Base-by-base conservation (phyloP, 30 jellyfish, hydroid and myxozoan genomes). In the Aurelia sp. region DNA sequence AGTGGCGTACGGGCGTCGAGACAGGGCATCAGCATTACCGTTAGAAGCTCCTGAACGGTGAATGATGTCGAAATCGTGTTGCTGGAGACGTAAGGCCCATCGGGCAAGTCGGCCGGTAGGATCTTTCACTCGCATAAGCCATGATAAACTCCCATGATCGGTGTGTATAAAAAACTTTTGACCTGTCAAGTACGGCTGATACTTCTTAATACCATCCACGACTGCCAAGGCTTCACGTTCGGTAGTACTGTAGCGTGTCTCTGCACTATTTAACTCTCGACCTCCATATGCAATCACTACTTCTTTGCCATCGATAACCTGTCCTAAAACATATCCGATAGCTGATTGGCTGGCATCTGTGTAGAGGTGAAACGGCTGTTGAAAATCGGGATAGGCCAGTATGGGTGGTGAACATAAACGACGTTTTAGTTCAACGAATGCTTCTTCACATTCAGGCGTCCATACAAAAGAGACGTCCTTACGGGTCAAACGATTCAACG, bases 151-250 rank as follows among this genome's bases (percentile, higher is more conserved):
- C 6, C 72, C 31, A 64, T 62, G 90, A 62, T 80, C 90, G 6
- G 91, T 64, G 60, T 81, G 91, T 10, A 81, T 61, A 51, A 16
- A 48, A 41, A 81, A 81, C 21, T 68, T 62, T 16, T 38, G 18
- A 64, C 90, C 87, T 5, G 69, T 16, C 16, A 80, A 52, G 40
- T 80, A 80, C 6, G 85, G 75, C 60, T 82, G 91, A 35, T 51
- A 82, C 11, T 31, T 35, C 64, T 69, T 72, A 21, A 84, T 33
- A 19, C 91, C 95, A 24, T 83, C 92, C 17, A 74, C 90, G 27
- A 63, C 90, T 2, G 95, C 95, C 24, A 85, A 52, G 9, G 91
- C 95, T 53, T 85, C 95, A 20, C 88, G 66, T 59, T 85, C 95
- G 11, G 83, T 85, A 4, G 95, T 65, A 74, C 95, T 76, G 80